Base-by-base conservation (phyloP, 2,113 vertebrate genomes). In the Erythrocercus mccallii region DNA sequence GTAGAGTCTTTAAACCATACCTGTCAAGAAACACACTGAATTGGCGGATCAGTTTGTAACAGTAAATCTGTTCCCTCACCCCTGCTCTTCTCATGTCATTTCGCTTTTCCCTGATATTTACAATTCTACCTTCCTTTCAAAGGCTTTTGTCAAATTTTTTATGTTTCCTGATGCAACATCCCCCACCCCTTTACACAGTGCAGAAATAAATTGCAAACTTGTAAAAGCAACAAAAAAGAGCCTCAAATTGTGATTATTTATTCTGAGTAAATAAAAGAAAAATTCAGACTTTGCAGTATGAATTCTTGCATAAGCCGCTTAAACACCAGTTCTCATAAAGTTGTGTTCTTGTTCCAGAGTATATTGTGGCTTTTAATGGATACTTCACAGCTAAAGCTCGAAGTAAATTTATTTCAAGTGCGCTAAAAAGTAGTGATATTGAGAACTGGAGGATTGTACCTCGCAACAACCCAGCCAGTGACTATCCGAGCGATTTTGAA, bases 401-500 rank as follows among this genome's bases (percentile, higher is more conserved):
- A 94, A 98, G 98, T 94, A 98, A 98, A 45, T 99, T 99, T 97
- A 99, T 99, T 97, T 99, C 98, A 90, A 99, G 99, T 42, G 99
- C 99, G 17, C 97, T 99, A 95, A 98, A 98, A 91, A 98, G 97
- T 74, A 95, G 98, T 7, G 97, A 97, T 30, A 96, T 97, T 6
- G 97, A 98, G 94, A 99, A 99, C 85, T 99, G 99, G 99, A 98
- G 98, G 97, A 99, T 99, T 56, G 97, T 99, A 81, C 99, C 98
- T 65, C 98, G 99, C 70, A 98, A 99, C 96, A 99, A 99, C 97
- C 99, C 99, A 2, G 99, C 99, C 84, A 99, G 99, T 8, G 98
- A 99, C 97, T 99, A 99, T 70, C 99, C 99, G 12, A 99, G 99
- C 12, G 99, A 99, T 97, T 99, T 99, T 78, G 99, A 99, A 96